A percentile compares a stretch with the other conserved stretches of the same genome.
Evolutionary conservation across 2,888 invertebrate genomes (phyloP).

Genomic region (Alentia gelatinosa): DNA sequence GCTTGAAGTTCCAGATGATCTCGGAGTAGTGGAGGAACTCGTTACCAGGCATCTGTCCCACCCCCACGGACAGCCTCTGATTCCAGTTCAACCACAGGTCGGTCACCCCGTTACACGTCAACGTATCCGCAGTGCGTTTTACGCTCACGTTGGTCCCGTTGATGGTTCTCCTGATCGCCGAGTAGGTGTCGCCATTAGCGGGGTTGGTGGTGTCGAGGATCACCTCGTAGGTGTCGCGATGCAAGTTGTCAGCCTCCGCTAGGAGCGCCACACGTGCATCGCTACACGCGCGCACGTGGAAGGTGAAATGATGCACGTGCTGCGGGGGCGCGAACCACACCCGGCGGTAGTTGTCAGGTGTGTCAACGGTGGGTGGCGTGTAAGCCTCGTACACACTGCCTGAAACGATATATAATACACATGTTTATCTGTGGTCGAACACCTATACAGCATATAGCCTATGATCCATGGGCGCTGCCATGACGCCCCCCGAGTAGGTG

Average conservation of each 20-base stretch:
- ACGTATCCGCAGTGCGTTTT: not conserved
- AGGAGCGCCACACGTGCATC: not conserved
- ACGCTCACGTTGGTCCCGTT: not conserved
- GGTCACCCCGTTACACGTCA: not conserved
- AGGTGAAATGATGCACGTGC: not conserved
- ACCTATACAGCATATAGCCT: no score
- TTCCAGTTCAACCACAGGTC: constrained; percentile 8
- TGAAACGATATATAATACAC: no score
- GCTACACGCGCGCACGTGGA: not conserved
- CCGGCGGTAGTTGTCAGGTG: not conserved
- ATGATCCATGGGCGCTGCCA: no score
- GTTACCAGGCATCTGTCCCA: not conserved
- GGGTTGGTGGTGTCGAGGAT: not conserved
- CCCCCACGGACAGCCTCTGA: not conserved
- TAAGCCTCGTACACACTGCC: not conserved
- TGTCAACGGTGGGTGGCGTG: not conserved
- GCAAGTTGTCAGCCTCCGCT: not conserved
- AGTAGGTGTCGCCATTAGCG: not conserved
- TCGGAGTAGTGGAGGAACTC: not conserved
- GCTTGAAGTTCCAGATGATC: not conserved
- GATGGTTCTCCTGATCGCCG: not conserved
- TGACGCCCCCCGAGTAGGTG: no score
- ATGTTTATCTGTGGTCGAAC: no score
- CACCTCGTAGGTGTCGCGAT: not conserved
- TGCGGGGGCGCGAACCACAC: not conserved